Percentiles rank a stretch among this genome's conserved stretches.
Evolutionary conservation across 2,888 invertebrate species (phyloP).

Genomic region (Amorpha juglandis): DNA sequence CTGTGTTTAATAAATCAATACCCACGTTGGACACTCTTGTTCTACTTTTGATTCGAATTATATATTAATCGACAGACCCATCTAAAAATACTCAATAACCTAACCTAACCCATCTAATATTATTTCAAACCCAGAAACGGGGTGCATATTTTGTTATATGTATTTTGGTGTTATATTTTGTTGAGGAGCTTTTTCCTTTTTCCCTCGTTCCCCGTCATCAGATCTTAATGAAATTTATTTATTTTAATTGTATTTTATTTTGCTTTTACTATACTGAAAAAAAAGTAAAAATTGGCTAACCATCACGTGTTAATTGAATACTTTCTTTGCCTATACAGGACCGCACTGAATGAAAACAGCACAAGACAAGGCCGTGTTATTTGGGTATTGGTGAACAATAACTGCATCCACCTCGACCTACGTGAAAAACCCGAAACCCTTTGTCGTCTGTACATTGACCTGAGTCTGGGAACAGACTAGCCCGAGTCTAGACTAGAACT

Average conservation of each 20-base stretch:
- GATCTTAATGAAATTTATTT: too few relatives aligned
- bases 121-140: too few relatives aligned
- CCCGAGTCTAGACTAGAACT: constrained; percentile 47
- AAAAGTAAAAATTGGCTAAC: neutral
- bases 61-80: too few relatives aligned
- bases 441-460: constrained; percentile 67
- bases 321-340: neutral
- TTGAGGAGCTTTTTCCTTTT: too few relatives aligned
- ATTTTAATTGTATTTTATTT: too few relatives aligned
- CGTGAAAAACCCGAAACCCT: constrained; percentile 33
- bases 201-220: too few relatives aligned
- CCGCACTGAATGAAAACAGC: neutral
- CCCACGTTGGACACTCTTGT: neutral
- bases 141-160: too few relatives aligned
- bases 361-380: neutral
- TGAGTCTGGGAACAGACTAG: constrained; percentile 58
- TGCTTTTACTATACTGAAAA: too few relatives aligned
- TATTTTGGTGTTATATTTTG: too few relatives aligned
- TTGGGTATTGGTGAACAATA: constrained; percentile 1
- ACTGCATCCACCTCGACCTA: neutral
- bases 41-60: too few relatives aligned
- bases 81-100: too few relatives aligned
- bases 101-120: too few relatives aligned
- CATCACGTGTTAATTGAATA: neutral
- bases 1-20: neutral